These are phyloP conservation scores for Peromyscus aztecus DNA, from an alignment of 2,797 vertebrate genomes.

Conservation along the genomic window DNA sequence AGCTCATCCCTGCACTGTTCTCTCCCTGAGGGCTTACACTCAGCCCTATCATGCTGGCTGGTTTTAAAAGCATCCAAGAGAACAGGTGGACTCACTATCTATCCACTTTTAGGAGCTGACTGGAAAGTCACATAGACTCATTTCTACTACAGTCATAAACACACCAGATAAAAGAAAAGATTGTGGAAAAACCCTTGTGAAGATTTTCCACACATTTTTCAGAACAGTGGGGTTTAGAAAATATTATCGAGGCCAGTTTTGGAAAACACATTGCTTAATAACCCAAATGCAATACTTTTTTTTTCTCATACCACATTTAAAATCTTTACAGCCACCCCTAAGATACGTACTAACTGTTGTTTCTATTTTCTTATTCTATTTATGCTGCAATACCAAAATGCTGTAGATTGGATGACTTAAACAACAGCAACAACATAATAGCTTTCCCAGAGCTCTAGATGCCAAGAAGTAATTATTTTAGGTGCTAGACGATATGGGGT, in stretches of 20 bases:
- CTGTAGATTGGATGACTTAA: neutral
- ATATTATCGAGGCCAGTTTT: neutral
- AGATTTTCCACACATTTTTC: neutral
- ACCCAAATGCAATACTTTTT: neutral
- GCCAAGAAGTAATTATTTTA: neutral
- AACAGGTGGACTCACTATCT: neutral
- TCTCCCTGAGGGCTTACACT: neutral
- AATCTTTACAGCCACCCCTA: neutral
- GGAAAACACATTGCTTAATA: neutral
- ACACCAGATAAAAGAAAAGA: neutral
- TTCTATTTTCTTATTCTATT: neutral
- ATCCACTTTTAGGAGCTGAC: neutral
- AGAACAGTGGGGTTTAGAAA: neutral
- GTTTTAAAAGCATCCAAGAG: slow-evolving; percentile 24
- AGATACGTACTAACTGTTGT: neutral
- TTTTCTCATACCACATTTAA: neutral
- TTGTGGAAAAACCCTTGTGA: neutral
- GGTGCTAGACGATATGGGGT: neutral
- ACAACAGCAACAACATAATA: neutral
- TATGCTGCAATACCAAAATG: neutral
- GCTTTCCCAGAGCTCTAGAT: neutral
- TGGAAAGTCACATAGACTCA: neutral
- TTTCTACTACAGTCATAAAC: neutral
- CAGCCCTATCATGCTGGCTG: neutral
- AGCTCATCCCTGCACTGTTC: neutral